Percentiles rank a stretch among this genome's conserved stretches.
These are phyloP conservation scores for Polypedilum vanderplanki DNA, from an alignment of 1,140 invertebrate species.

Conservation along the genomic window DNA sequence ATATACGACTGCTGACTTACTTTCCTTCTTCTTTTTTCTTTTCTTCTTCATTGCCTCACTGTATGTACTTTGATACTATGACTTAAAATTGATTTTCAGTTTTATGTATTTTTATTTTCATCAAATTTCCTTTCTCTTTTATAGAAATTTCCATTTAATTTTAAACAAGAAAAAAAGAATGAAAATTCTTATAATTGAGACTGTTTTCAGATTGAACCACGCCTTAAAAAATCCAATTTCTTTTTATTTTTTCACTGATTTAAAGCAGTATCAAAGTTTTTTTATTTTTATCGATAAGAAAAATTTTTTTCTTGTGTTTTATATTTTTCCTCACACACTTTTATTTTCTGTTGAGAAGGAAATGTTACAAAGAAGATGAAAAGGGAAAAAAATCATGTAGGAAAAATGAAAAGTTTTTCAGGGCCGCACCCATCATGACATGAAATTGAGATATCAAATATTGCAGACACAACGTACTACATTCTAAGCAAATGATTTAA, in stretches of 20 bases:
- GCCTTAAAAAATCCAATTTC: conserved; percentile 18
- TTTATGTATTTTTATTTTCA: neutral
- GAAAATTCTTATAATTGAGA: conserved; percentile 1
- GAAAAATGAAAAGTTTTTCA: neutral
- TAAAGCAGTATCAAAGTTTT: neutral
- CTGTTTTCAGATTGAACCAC: neutral
- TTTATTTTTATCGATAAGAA: neutral
- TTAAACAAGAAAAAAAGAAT: neutral
- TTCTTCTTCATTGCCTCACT: no score
- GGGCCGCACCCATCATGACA: neutral
- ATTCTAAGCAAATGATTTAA: neutral
- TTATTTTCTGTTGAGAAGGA: neutral
- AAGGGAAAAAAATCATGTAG: neutral
- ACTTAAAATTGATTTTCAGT: neutral
- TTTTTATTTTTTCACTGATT: conserved; percentile 1
- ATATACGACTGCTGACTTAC: conserved; percentile 4
- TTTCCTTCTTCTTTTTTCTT: neutral
- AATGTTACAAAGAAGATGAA: neutral
- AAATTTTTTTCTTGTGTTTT: neutral
- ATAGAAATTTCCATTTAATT: neutral
- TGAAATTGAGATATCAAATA: conserved; percentile 10
- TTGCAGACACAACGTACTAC: conserved; percentile 2
- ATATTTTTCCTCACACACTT: neutral
- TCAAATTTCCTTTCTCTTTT: no score
- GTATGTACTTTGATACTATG: neutral